Evolutionary conservation across 1,140 invertebrate species (phyloP), one percentile per base, ranked within the genome.

Genomic region (Cataglyphis hispanica): DNA sequence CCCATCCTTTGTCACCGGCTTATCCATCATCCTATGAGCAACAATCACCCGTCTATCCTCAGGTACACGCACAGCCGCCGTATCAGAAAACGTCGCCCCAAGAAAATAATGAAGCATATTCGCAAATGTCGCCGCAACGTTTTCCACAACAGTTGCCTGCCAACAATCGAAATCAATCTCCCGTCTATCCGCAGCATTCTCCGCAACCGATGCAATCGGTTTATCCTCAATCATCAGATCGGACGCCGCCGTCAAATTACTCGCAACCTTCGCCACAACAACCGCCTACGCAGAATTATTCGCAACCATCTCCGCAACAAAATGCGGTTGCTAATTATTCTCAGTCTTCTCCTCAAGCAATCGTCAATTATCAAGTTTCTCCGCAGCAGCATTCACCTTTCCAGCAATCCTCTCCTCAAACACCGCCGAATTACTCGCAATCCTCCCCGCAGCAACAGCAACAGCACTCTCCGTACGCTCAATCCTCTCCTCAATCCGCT

Each of bases 1-100:
- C 46, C 19, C 93, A 94, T 92, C 93, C 93, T 4, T 27, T 94
- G 13, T 95, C 94, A 2, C 94, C 94, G 19, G 94, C 94, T 8
- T 95, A 95, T 89, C 92, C 94, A 1, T 94, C 94, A 3, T 90
- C 92, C 7, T 95, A 93, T 53, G 94, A 94, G 64, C 94, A 95
- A 85, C 86, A 76, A 22, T 22, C 85, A 0, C 86, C 91, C 7
- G 70, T 92, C 2, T 93, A 93, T 77, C 90, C 93, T 27, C 92
- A 93, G 13, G 85, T 92, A 34, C 74, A 89, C 11, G 61, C 92
- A 5, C 92, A 92, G 69, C 67, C 90, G 1, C 85, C 90, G 5
- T 93, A 93, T 72, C 93, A 93, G 61, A 93, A 93, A 43, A 86
- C 89, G 31, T 88, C 91, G 13, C 90, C 92, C 1, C 90, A 89